Evolutionary conservation across 2,113 vertebrate species (phyloP).

Genomic region (Mustela nigripes): DNA sequence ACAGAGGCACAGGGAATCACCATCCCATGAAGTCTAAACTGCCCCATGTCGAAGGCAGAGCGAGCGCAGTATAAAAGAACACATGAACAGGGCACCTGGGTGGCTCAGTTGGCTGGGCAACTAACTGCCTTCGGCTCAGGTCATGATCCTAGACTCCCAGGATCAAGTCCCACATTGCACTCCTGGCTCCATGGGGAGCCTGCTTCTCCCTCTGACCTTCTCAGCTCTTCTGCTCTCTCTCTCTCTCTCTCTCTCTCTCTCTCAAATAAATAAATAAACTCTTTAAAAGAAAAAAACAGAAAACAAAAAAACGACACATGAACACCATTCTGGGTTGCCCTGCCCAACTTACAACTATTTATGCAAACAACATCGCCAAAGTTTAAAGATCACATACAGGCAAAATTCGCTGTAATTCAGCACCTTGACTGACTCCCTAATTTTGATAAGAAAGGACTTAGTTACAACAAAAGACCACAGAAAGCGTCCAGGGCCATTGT

Average conservation of each 20-base stretch:
- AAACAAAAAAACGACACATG: no score
- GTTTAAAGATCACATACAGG: not conserved
- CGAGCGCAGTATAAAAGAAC: not conserved
- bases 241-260: no score
- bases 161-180: no score
- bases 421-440: not conserved
- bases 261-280: no score
- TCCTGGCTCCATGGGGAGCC: no score
- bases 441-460: not conserved
- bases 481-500: not conserved
- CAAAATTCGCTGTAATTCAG: not conserved
- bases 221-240: no score
- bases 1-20: accelerated
- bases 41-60: not conserved
- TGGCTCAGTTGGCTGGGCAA: no score
- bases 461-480: not conserved
- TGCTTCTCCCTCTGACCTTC: no score
- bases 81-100: no score
- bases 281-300: no score
- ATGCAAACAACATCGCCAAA: not conserved
- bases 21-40: not conserved
- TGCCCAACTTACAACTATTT: not conserved
- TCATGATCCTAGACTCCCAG: no score
- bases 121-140: no score
- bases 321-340: not conserved